Conservation (phyloP, 2,797 vertebrate species). For the Silurus lanzhouensis region DNA sequence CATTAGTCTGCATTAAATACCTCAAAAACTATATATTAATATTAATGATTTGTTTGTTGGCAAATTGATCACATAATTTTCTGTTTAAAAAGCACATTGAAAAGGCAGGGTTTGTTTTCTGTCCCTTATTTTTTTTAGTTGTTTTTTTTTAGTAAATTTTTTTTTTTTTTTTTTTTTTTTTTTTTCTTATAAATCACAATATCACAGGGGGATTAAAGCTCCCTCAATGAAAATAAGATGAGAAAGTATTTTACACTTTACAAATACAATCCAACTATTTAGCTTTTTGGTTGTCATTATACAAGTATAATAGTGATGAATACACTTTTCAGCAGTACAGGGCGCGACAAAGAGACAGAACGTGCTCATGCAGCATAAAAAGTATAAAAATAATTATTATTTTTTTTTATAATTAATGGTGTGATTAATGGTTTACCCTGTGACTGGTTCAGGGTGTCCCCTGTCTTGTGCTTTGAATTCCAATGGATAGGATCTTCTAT, state of each 20-base stretch:
- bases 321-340: neutral
- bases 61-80: neutral
- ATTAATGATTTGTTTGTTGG: neutral
- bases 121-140: too few relatives aligned
- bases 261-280: neutral
- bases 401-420: neutral
- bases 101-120: neutral
- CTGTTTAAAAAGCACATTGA: neutral
- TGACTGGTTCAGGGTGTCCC: too few relatives aligned
- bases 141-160: too few relatives aligned
- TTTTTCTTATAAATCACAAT: neutral
- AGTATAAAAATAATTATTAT: neutral
- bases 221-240: too few relatives aligned
- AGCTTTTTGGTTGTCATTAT: neutral
- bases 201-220: neutral
- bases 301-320: neutral
- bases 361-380: neutral
- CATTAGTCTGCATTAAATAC: neutral
- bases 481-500: too few relatives aligned
- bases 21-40: neutral
- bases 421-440: neutral
- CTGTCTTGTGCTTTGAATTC: too few relatives aligned
- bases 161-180: too few relatives aligned
- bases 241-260: neutral
- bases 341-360: neutral